phyloP scores from a whole-genome alignment of 2,113 vertebrate species.

The Lasiurus cinereus region DNA sequence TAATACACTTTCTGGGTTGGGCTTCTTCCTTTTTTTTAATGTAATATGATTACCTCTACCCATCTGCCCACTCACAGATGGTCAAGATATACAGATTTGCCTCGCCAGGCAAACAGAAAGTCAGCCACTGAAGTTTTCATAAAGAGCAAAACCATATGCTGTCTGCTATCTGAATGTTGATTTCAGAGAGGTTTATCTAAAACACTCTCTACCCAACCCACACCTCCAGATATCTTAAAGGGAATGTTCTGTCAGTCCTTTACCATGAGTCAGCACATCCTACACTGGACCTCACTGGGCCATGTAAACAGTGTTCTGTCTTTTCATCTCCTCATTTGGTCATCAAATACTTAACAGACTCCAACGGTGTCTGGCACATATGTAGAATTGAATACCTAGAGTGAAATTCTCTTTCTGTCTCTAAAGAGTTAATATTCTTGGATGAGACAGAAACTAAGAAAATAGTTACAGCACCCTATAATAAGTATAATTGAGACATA shows the following conservation, averaged over 20 bases:
- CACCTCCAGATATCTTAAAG: background rate
- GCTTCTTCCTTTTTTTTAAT: background rate
- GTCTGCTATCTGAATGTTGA: background rate
- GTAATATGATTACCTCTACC: background rate
- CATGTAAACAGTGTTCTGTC: background rate
- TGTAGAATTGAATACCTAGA: background rate
- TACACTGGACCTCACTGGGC: background rate
- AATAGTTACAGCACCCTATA: accelerated
- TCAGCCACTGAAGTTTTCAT: background rate
- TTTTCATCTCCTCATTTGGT: background rate
- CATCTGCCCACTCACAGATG: background rate
- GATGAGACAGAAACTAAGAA: background rate
- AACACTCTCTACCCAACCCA: background rate
- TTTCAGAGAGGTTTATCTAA: background rate
- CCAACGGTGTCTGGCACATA: background rate
- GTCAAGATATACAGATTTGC: background rate
- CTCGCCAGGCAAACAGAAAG: background rate
- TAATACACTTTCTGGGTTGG: background rate
- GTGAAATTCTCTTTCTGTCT: background rate
- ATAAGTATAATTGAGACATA: background rate
- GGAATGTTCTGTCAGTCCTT: background rate
- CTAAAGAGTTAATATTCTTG: background rate
- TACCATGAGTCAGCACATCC: background rate
- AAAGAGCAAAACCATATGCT: background rate
- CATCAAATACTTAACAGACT: background rate